Base-by-base conservation (phyloP, 2,888 invertebrate species). In the Diarsia brunnea region DNA sequence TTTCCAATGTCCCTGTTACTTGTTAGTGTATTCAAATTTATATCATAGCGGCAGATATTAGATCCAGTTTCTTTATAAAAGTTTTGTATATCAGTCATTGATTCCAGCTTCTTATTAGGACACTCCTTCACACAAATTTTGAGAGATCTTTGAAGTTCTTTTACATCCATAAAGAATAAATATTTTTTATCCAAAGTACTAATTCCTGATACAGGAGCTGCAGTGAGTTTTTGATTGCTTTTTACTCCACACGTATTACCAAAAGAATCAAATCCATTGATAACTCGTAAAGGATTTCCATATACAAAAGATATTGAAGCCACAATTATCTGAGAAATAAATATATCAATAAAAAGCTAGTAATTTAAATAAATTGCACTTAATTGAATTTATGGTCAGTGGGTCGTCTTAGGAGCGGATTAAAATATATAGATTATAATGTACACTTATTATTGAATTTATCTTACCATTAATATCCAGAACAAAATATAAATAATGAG, bases 241-340 rank as follows among this genome's bases (percentile, higher is more conserved):
- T 97, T 97, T 43, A 98, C 98, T 24, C 99, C 99, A 94, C 99
- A 99, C 51, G 99, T 99, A 92, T 99, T 99, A 14, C 99, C 99
- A 96, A 98, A 99, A 74, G 98, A 99, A 93, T 99, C 99, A 94
- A 98, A 99, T 27, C 99, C 99, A 97, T 99, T 98, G 81, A 99
- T 98, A 61, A 99, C 97, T 83, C 99, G 97, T 89, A 98, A 94
- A 0, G 99, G 99, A 94, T 98, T 98, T 27, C 99, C 99, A 92
- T 98, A 98, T 1, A 98, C 98, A 92, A 98, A 97, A 16, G 99
- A 98, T 95, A 99, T 99, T 19, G 98, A 98, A 49, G 98, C 98
- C 86, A 98, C 97, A 85, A 98, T 97, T 89, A 98, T 97, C 98
- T 84, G 71, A 72, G 64, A 82, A 81, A 49, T 61, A 47, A 58